Evolutionary conservation across 2,113 vertebrate genomes (phyloP).

Genomic region (Morphnarchus princeps): DNA sequence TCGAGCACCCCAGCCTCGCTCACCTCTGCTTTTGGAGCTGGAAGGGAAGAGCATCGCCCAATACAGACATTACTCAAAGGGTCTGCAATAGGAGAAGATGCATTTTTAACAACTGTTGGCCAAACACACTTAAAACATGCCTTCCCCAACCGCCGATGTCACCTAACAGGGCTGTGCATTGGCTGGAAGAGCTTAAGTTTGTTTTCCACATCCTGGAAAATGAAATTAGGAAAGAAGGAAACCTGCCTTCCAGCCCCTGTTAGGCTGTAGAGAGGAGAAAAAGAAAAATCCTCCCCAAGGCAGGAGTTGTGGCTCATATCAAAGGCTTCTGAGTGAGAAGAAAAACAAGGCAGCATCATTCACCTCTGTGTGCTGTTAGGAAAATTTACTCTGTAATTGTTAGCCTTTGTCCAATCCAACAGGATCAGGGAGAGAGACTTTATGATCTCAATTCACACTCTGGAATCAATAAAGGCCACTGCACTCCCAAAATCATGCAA

Average conservation of each 20-base stretch:
- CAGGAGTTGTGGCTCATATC: too few species aligned
- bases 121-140: not conserved
- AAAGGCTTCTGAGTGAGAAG: not conserved
- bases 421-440: not conserved
- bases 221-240: not conserved
- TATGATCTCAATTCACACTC: not conserved
- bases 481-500: not conserved
- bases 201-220: not conserved
- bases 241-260: not conserved
- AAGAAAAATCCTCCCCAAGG: not conserved
- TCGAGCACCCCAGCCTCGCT: not conserved
- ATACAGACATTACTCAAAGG: not conserved
- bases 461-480: not conserved
- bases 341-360: not conserved
- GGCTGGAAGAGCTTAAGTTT: not conserved
- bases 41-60: not conserved
- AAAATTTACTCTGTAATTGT: not conserved
- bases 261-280: not conserved
- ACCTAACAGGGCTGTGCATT: not conserved
- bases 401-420: not conserved
- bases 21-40: not conserved
- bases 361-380: not conserved
- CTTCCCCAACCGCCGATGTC: accelerated
- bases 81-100: not conserved
- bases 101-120: not conserved